Percentiles rank a stretch among this genome's conserved stretches.
Conservation (phyloP, 2,888 invertebrate species). For the Nomada ferruginata region DNA sequence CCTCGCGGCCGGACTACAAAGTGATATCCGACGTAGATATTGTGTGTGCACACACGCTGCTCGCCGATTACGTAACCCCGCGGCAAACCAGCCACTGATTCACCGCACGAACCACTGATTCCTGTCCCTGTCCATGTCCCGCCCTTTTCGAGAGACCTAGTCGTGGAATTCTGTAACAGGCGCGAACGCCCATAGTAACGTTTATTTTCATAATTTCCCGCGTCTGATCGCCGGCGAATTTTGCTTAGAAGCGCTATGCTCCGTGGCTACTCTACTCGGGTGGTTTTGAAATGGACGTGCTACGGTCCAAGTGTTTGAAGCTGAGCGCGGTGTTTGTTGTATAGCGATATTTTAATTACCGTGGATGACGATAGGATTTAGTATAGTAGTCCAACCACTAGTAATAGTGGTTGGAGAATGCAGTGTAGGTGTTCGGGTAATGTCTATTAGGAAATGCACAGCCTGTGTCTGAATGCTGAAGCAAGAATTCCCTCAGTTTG, state of each 20-base stretch:
- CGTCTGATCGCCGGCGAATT: not conserved
- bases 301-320: too few relatives aligned
- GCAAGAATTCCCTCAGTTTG: too few relatives aligned
- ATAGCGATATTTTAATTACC: too few relatives aligned
- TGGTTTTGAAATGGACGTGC: too few relatives aligned
- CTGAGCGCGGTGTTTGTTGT: too few relatives aligned
- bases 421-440: too few relatives aligned
- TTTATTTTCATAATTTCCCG: not conserved
- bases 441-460: too few relatives aligned
- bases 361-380: too few relatives aligned
- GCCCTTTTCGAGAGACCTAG: not conserved
- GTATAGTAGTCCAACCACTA: too few relatives aligned
- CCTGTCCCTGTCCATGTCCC: not conserved
- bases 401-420: too few relatives aligned
- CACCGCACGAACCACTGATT: slow-evolving; percentile 61
- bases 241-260: not conserved
- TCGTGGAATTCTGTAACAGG: slow-evolving; percentile 6
- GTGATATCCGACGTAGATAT: slow-evolving; percentile 81
- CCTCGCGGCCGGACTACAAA: slow-evolving; percentile 80
- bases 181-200: slow-evolving; percentile 8
- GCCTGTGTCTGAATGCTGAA: too few relatives aligned
- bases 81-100: slow-evolving; percentile 71
- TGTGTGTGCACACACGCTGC: slow-evolving; percentile 75
- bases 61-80: slow-evolving; percentile 80
- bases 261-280: too few relatives aligned